phyloP scores from a whole-genome alignment of 2,113 vertebrate species.

The Pangasianodon hypophthalmus region DNA sequence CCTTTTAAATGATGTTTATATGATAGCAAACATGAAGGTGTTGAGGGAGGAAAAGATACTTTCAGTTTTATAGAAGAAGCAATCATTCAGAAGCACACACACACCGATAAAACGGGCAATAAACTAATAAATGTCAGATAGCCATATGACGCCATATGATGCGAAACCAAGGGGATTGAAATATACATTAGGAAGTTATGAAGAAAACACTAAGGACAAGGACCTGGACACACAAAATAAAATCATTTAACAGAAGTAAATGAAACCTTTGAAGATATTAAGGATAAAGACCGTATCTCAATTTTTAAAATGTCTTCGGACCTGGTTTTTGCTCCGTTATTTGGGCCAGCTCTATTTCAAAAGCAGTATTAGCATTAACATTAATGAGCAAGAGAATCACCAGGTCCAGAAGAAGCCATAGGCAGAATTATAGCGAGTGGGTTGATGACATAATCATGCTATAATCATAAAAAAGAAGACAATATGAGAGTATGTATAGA shows the following conservation, averaged over 20 bases:
- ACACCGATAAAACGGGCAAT: background rate
- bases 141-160: background rate
- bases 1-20: conserved; percentile 16
- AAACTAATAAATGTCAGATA: background rate
- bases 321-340: background rate
- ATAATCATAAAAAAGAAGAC: background rate
- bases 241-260: background rate
- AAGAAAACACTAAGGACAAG: background rate
- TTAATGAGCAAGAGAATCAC: conserved; percentile 8
- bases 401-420: background rate
- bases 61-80: background rate
- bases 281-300: background rate
- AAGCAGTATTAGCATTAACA: background rate
- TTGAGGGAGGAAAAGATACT: background rate
- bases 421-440: conserved; percentile 5
- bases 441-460: background rate
- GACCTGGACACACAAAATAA: background rate
- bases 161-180: background rate
- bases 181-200: background rate
- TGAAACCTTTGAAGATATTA: background rate
- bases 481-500: background rate
- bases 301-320: background rate
- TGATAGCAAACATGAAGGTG: background rate
- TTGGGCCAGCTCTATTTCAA: background rate
- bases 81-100: background rate